A percentile compares a stretch with the other conserved stretches of the same genome.
phyloP scores from a whole-genome alignment of 2,888 invertebrate species.

The Agrotis clavis region DNA sequence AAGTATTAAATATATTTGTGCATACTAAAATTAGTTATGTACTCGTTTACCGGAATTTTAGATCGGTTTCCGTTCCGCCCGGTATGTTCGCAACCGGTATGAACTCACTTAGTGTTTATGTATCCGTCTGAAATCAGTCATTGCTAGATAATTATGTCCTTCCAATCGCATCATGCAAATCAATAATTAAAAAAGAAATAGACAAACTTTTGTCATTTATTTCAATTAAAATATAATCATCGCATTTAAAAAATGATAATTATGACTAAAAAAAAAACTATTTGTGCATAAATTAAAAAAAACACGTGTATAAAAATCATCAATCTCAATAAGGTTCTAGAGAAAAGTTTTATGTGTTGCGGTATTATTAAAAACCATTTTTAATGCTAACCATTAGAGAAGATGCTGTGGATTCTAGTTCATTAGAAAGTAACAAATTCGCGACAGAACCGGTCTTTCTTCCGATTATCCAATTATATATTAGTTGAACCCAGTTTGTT shows the following conservation, averaged over 20 bases:
- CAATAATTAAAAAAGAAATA: background rate
- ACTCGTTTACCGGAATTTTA: no score
- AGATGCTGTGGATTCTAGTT: constrained; percentile 32
- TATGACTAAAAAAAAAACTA: background rate
- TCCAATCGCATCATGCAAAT: no score
- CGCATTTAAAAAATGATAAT: background rate
- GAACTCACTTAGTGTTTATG: no score
- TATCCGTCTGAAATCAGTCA: no score
- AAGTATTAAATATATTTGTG: no score
- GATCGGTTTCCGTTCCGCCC: no score
- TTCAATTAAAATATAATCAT: background rate
- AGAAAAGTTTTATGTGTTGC: background rate
- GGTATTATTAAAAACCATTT: constrained; percentile 5
- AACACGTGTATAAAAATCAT: constrained; percentile 10
- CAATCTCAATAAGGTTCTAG: background rate
- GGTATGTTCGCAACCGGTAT: no score
- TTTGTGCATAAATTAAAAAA: background rate
- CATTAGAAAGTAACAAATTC: constrained; percentile 59
- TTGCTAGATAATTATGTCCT: no score
- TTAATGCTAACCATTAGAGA: constrained; percentile 23
- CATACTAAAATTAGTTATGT: no score
- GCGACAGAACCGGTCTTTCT: constrained; percentile 43
- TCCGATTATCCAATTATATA: constrained; percentile 41
- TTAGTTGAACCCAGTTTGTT: constrained; percentile 34
- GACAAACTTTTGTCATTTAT: background rate